phyloP scores from a whole-genome alignment of 2,797 vertebrate genomes.

The Micromesistius poutassou region DNA sequence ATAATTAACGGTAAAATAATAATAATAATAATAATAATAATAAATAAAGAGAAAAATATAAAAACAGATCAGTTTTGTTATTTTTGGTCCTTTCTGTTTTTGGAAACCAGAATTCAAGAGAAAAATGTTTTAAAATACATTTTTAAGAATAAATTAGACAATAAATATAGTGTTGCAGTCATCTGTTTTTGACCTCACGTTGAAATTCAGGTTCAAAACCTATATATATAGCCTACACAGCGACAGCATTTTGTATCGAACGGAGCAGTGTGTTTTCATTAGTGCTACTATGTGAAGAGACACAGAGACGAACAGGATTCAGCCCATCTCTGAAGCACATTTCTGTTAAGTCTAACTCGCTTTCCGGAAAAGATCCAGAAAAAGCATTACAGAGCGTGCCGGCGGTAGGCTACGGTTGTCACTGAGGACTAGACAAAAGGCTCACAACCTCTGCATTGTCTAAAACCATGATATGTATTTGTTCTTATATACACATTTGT shows the following conservation, averaged over 20 bases:
- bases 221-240: neutral
- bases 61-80: neutral
- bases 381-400: neutral
- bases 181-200: too few species aligned
- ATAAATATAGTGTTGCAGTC: neutral
- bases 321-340: neutral
- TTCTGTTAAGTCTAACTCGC: neutral
- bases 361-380: neutral
- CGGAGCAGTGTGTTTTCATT: neutral
- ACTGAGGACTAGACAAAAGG: neutral
- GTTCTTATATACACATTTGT: too few species aligned
- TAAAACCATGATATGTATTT: too few species aligned
- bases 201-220: too few species aligned
- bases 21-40: too few species aligned
- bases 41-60: neutral
- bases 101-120: neutral
- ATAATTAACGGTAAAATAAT: neutral
- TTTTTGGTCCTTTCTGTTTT: neutral
- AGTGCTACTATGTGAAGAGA: neutral
- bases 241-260: neutral
- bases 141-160: neutral
- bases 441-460: too few species aligned
- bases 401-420: neutral
- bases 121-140: neutral
- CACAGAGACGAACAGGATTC: neutral